phyloP scores from a whole-genome alignment of 2,888 invertebrate species.

The Zele albiditarsus region DNA sequence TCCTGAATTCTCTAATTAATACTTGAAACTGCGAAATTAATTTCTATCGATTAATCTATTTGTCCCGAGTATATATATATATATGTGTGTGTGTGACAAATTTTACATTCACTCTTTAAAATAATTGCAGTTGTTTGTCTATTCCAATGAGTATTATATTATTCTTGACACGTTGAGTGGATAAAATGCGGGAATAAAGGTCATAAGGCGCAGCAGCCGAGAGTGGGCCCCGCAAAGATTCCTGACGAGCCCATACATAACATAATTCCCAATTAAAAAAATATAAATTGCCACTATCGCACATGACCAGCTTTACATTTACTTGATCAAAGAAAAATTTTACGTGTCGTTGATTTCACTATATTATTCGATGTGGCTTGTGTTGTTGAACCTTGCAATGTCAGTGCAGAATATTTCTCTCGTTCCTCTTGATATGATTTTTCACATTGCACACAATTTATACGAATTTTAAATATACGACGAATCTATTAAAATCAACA shows the following conservation, averaged over 20 bases:
- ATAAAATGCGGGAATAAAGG: conserved; percentile 5
- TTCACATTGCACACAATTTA: neutral
- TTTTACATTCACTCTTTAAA: neutral
- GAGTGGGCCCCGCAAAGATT: conserved; percentile 6
- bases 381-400: too few species aligned
- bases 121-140: neutral
- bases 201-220: neutral
- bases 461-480: neutral
- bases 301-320: neutral
- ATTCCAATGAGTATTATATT: conserved; percentile 4
- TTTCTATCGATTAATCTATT: too few species aligned
- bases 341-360: too few species aligned
- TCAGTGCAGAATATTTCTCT: too few species aligned
- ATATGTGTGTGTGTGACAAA: neutral
- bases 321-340: too few species aligned
- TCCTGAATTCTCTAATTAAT: too few species aligned
- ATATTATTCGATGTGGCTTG: too few species aligned
- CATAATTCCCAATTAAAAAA: neutral
- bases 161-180: neutral
- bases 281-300: neutral
- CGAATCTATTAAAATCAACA: neutral
- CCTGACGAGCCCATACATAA: conserved; percentile 8
- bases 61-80: neutral
- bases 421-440: too few species aligned
- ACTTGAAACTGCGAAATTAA: too few species aligned